A percentile compares a stretch with the other conserved stretches of the same genome.
phyloP scores from a whole-genome alignment of 1,140 invertebrate species.

The Trichonephila clavipes region DNA sequence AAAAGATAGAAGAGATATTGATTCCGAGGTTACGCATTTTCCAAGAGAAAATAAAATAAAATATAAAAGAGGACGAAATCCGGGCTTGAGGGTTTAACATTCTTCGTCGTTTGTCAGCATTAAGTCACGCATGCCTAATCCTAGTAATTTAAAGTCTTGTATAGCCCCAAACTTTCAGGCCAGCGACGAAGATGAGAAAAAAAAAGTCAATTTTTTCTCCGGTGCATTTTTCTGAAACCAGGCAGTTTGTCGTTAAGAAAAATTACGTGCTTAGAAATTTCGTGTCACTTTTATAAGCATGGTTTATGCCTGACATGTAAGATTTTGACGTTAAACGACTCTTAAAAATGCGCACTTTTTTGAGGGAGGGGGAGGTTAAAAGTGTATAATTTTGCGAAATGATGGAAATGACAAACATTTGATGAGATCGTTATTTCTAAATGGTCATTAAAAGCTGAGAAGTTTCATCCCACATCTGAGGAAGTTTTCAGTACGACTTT shows the following conservation, averaged over 20 bases:
- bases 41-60: background rate
- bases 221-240: background rate
- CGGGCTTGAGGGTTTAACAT: background rate
- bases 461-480: background rate
- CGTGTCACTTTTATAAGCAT: background rate
- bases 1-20: background rate
- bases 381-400: conserved; percentile 50
- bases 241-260: background rate
- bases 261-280: conserved; percentile 18
- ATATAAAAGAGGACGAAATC: background rate
- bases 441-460: conserved; percentile 36
- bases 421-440: conserved; percentile 31
- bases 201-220: background rate
- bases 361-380: background rate
- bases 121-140: conserved; percentile 64
- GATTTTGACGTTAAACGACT: conserved; percentile 17
- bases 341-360: background rate
- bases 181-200: background rate
- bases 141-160: conserved; percentile 45
- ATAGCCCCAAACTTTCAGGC: background rate
- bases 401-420: conserved; percentile 44
- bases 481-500: background rate
- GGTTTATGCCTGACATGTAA: conserved; percentile 1
- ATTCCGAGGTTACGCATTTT: too few relatives aligned
- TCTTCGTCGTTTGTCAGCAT: conserved; percentile 47